Conservation (phyloP, 2,888 invertebrate genomes). For the Morpho achilles region DNA sequence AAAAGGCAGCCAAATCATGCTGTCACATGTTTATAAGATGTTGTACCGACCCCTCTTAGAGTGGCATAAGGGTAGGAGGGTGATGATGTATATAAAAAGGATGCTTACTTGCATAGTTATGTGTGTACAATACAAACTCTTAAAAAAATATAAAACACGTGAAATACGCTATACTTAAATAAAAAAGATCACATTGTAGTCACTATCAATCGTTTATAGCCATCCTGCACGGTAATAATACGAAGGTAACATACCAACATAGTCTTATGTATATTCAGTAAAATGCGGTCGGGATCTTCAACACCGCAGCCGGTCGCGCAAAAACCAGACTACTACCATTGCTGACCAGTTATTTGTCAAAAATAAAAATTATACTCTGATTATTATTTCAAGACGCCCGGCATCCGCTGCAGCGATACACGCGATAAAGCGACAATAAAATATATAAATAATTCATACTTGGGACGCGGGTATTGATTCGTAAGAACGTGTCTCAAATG, state of each 20-base stretch:
- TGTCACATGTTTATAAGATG: no score
- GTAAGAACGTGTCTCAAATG: conserved; percentile 77
- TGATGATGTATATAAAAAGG: no score
- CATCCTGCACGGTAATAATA: conserved; percentile 16
- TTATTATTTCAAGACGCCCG: conserved; percentile 67
- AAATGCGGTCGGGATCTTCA: conserved; percentile 13
- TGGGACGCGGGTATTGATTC: conserved; percentile 67
- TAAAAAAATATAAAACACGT: no score
- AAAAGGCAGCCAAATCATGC: no score
- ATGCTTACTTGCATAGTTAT: no score
- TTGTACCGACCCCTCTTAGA: no score
- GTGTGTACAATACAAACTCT: no score
- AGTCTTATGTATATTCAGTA: conserved; percentile 25
- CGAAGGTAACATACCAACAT: conserved; percentile 16
- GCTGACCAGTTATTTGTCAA: conserved; percentile 73
- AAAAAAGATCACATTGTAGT: conserved; percentile 1
- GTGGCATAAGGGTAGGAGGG: no score
- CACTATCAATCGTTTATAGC: not conserved
- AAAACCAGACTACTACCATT: conserved; percentile 35
- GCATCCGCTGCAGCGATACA: conserved; percentile 56
- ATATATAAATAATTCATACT: conserved; percentile 75
- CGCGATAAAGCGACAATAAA: conserved; percentile 76
- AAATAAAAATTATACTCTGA: conserved; percentile 72
- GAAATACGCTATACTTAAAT: no score
- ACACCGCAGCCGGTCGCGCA: conserved; percentile 19